Evolutionary conservation across 2,888 invertebrate genomes (phyloP).

Genomic region (Lysandra coridon): DNA sequence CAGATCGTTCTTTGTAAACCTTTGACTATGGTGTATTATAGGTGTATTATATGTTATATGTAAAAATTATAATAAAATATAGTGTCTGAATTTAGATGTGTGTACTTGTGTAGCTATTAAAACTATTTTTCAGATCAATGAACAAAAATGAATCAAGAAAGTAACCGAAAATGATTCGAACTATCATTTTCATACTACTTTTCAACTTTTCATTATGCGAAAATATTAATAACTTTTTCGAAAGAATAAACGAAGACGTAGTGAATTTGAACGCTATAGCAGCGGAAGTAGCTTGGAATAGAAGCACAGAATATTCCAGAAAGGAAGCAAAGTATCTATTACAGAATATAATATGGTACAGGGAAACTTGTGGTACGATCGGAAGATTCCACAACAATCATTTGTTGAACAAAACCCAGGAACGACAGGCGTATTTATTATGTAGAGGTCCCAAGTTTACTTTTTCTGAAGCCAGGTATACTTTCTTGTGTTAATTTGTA

Average conservation of each 20-base stretch:
- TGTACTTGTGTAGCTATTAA: neutral
- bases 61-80: no score
- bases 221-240: slow-evolving; percentile 51
- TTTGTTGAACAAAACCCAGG: slow-evolving; percentile 60
- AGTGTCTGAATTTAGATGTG: no score
- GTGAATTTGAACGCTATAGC: slow-evolving; percentile 57
- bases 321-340: slow-evolving; percentile 54
- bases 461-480: slow-evolving; percentile 77
- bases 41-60: no score
- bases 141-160: neutral
- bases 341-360: slow-evolving; percentile 58
- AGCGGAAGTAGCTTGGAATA: slow-evolving; percentile 67
- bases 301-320: slow-evolving; percentile 48
- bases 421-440: slow-evolving; percentile 79
- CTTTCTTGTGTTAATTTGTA: slow-evolving; percentile 34
- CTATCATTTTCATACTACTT: slow-evolving; percentile 34
- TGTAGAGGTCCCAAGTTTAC: slow-evolving; percentile 83
- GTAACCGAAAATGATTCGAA: slow-evolving; percentile 28
- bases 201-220: slow-evolving; percentile 43
- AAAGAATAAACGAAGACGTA: slow-evolving; percentile 56
- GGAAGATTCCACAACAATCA: slow-evolving; percentile 47
- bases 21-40: no score
- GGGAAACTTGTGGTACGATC: slow-evolving; percentile 52
- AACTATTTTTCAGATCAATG: neutral
- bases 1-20: no score